phyloP scores from a whole-genome alignment of 2,888 invertebrate genomes.

The Venusia cambrica region DNA sequence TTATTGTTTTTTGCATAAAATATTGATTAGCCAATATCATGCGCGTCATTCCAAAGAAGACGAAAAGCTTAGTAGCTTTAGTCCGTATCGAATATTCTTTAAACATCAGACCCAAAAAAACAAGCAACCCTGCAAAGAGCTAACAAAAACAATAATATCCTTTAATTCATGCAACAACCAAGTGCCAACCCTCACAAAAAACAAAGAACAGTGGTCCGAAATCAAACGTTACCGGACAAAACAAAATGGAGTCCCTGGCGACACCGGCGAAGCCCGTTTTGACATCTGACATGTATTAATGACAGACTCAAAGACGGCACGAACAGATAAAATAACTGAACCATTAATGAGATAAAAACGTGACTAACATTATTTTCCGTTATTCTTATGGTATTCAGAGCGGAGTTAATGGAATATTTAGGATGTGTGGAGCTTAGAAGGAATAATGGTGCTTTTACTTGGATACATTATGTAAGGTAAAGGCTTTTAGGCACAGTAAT shows the following conservation, averaged over 20 bases:
- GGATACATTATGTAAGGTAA: conserved; percentile 29
- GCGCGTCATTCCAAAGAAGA: no score
- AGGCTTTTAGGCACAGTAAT: conserved; percentile 29
- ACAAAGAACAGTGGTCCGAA: conserved; percentile 41
- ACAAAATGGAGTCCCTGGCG: conserved; percentile 44
- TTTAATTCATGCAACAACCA: conserved; percentile 27
- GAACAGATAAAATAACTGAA: conserved; percentile 63
- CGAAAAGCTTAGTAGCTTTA: no score
- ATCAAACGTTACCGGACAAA: conserved; percentile 47
- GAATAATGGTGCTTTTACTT: conserved; percentile 30
- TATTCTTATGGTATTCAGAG: conserved; percentile 33
- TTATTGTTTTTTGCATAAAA: no score
- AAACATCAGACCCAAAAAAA: background rate
- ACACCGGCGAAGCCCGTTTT: conserved; percentile 38
- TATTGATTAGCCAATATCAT: no score
- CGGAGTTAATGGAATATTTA: conserved; percentile 31
- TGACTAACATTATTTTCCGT: conserved; percentile 43
- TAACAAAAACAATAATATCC: conserved; percentile 28
- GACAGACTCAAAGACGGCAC: conserved; percentile 52
- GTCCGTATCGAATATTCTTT: background rate
- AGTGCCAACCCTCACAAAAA: conserved; percentile 31
- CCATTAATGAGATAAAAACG: conserved; percentile 74
- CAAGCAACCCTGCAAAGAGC: conserved; percentile 11
- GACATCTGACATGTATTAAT: conserved; percentile 67
- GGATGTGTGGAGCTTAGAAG: conserved; percentile 24